Percentiles rank a stretch among this genome's conserved stretches.
Conservation (phyloP, 2,113 vertebrate species). For the Myrmecobius fasciatus region DNA sequence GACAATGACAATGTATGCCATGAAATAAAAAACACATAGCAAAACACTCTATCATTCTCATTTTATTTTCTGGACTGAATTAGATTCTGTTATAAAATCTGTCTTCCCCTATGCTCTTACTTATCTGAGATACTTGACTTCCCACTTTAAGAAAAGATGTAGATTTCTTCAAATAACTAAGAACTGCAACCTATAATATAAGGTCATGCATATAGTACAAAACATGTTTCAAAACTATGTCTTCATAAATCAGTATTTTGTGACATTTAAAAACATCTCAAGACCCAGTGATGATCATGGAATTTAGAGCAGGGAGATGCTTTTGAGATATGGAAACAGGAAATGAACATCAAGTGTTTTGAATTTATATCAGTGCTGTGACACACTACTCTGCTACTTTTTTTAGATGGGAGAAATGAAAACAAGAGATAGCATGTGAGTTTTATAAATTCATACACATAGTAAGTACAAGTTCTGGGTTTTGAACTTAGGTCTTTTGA, state of each 20-base stretch:
- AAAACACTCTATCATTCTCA: not conserved
- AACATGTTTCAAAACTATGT: not conserved
- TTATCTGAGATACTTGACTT: not conserved
- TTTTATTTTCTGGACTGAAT: not conserved
- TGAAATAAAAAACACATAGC: not conserved
- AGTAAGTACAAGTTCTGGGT: not conserved
- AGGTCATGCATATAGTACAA: not conserved
- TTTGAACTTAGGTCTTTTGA: not conserved
- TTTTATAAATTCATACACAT: not conserved
- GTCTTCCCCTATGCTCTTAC: not conserved
- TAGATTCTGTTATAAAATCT: not conserved
- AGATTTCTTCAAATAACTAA: not conserved
- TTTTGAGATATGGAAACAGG: not conserved
- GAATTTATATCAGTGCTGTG: not conserved
- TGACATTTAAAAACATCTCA: not conserved
- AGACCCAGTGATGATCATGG: not conserved
- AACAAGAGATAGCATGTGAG: not conserved
- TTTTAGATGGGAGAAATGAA: not conserved
- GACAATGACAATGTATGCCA: not conserved
- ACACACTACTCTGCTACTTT: not conserved
- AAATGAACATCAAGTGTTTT: not conserved
- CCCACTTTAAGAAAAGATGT: not conserved
- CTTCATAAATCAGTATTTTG: not conserved
- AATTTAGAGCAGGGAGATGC: not conserved
- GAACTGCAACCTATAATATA: not conserved